Evolutionary conservation across 2,888 invertebrate genomes (phyloP), one percentile per base, ranked within the genome.

Genomic region (Mesorhabditis spiculigera): DNA sequence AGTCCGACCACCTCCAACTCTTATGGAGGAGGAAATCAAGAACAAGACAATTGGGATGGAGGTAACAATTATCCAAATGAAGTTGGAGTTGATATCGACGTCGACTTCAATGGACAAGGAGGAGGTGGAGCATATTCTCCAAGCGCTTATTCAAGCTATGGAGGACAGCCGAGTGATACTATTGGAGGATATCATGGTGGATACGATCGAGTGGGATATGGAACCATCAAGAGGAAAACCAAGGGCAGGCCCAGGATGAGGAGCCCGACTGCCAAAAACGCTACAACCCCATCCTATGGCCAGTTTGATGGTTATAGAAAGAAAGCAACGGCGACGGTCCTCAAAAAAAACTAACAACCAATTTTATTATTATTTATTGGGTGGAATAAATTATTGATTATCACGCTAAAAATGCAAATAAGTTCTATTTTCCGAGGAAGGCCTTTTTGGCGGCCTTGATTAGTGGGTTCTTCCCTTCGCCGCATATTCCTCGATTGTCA

Each of bases 11-110:
- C 58, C n/a, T 50, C 3, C 58, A 50, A 50, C n/a, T 50, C 58
- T 50, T 50, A 50, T 50, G 86, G 97, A 96, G 86, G 93, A 93
- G 0, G 89, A 93, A 77, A 90, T 92, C 73, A 89, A 96, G 80
- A 96, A 96, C 2, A 94, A 94, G 42, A 62, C 58, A 50, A 44
- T 28, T 65, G 44, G 5, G 44, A 68, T 16, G 63, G 62, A 66
- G 68, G 45, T 4, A 45, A 62, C 44, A 61, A 45, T 62, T 62
- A 44, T 44, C 63, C 62, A n/a, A 71, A 73, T 44, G 73, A 73
- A 6, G 72, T 73, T n/a, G 71, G 69, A 42, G 73, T 73, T 3
- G 73, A 75, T 44, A 50, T 72, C 62, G 73, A 72, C 43, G 50
- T 79, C n/a, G 75, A 81, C 58, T 76, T 76, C 4, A 70, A 61